These are phyloP conservation scores for Lepus townsendii DNA, from an alignment of 2,797 vertebrate genomes.

Conservation along the genomic window DNA sequence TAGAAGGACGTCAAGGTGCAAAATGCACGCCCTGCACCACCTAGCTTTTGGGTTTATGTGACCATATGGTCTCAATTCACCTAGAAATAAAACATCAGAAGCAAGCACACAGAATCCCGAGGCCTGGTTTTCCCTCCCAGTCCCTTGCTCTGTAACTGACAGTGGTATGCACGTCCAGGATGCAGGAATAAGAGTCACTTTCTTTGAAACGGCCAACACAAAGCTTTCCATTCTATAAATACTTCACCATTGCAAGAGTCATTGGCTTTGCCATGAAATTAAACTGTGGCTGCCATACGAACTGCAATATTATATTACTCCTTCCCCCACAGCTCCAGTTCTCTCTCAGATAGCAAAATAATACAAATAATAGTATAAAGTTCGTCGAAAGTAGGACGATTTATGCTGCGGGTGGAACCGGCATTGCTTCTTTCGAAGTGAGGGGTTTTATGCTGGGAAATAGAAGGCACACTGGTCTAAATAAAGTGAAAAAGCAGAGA, in stretches of 20 bases:
- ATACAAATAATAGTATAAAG: constrained; percentile 68
- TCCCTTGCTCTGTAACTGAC: not conserved
- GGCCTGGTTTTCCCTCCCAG: constrained; percentile 26
- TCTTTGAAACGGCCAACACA: constrained; percentile 52
- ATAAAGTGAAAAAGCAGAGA: not conserved
- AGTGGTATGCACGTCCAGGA: not conserved
- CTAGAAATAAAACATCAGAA: constrained; percentile 76
- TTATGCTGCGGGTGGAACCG: not conserved
- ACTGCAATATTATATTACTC: not conserved
- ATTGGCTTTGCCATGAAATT: constrained; percentile 27
- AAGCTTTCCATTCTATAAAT: constrained; percentile 15
- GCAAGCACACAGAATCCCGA: not conserved
- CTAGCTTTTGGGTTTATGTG: constrained; percentile 44
- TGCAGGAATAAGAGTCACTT: not conserved
- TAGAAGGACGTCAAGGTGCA: constrained; percentile 64
- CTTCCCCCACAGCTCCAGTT: not conserved
- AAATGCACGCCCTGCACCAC: constrained; percentile 63
- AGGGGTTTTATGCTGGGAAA: not conserved
- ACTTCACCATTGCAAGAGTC: not conserved
- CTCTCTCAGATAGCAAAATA: constrained; percentile 66
- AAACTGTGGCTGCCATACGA: constrained; percentile 6
- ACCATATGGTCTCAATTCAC: constrained; percentile 78
- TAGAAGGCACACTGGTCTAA: not conserved
- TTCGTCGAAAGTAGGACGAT: constrained; percentile 48
- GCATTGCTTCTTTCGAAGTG: constrained; percentile 26